phyloP scores from a whole-genome alignment of 2,113 vertebrate species.

The Phalacrocorax brasilianus region DNA sequence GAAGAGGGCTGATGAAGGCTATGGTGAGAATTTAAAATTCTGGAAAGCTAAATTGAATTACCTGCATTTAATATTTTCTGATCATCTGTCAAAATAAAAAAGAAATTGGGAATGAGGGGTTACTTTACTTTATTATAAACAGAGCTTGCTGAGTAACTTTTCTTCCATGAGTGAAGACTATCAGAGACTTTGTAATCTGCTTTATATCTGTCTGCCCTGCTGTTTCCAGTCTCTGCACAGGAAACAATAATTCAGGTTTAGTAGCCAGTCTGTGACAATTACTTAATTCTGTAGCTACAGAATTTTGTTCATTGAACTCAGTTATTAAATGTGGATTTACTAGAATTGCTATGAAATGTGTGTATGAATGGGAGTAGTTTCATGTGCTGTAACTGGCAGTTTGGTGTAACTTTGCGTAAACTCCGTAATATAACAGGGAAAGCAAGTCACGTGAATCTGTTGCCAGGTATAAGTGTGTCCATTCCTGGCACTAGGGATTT shows the following conservation, averaged over 20 bases:
- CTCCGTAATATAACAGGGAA: neutral
- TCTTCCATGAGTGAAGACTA: neutral
- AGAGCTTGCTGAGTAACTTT: neutral
- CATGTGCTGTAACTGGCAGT: neutral
- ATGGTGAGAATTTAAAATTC: neutral
- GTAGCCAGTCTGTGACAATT: neutral
- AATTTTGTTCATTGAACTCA: neutral
- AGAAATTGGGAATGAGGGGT: neutral
- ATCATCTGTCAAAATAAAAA: neutral
- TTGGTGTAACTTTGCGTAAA: neutral
- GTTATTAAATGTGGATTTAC: neutral
- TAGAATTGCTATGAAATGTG: neutral
- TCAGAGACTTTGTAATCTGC: neutral
- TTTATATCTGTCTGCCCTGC: neutral
- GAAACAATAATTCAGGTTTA: neutral
- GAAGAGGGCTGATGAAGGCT: neutral
- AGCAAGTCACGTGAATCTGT: neutral
- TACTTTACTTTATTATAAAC: neutral
- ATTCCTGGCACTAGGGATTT: neutral
- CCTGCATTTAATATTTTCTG: neutral
- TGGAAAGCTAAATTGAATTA: neutral
- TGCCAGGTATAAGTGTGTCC: neutral
- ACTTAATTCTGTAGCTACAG: neutral
- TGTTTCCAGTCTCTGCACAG: neutral
- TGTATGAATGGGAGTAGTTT: neutral